phyloP scores from a whole-genome alignment of 53 echinoderm and acorn worm species.

The Luidia sarsii region DNA sequence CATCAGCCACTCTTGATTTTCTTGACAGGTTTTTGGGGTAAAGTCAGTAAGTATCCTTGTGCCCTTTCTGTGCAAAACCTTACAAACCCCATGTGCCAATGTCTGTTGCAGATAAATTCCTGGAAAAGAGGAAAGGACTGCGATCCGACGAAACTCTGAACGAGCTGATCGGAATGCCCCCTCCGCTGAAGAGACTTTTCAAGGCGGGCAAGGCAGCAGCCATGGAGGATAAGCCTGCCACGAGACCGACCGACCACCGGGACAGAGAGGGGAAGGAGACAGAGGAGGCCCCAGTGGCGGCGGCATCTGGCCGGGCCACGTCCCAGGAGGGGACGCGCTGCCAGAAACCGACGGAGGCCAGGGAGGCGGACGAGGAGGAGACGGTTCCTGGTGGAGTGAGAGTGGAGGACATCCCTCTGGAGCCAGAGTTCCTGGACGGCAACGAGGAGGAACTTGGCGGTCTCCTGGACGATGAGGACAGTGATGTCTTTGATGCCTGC shows the following conservation, averaged over 20 bases:
- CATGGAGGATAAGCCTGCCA: background rate
- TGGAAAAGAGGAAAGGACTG: slow-evolving; percentile 35
- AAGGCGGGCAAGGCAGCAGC: background rate
- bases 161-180: slow-evolving; percentile 30
- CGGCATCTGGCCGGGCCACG: background rate
- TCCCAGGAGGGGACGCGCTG: too few species aligned
- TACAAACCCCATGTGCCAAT: too few species aligned
- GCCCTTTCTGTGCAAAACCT: too few species aligned
- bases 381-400: too few species aligned
- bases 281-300: background rate
- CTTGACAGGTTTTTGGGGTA: too few species aligned
- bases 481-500: slow-evolving; percentile 21
- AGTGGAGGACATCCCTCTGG: background rate
- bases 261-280: background rate
- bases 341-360: background rate
- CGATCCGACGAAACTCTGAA: slow-evolving; percentile 40
- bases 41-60: too few species aligned
- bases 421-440: slow-evolving; percentile 13
- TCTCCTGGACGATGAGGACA: slow-evolving; percentile 7
- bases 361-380: background rate
- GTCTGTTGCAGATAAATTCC: slow-evolving; percentile 53
- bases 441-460: slow-evolving; percentile 26
- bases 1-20: too few species aligned
- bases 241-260: background rate
- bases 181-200: background rate